phyloP scores from a whole-genome alignment of 2,888 invertebrate species.

The Anticlea derivata region DNA sequence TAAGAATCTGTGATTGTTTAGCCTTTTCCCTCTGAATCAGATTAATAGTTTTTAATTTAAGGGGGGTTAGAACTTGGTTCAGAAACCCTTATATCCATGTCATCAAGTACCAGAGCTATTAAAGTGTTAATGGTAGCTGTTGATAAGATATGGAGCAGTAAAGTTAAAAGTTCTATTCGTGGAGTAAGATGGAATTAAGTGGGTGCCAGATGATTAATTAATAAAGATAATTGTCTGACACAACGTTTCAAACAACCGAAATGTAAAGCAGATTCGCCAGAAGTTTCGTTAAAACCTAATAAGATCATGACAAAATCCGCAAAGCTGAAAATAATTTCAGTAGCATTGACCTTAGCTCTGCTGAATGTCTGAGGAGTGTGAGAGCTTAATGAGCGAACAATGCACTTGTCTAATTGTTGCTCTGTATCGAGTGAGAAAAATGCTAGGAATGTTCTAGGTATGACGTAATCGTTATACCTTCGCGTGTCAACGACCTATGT shows the following conservation, averaged over 20 bases:
- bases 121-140: slow-evolving; percentile 23
- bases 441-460: slow-evolving; percentile 51
- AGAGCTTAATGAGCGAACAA: slow-evolving; percentile 55
- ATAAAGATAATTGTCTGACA: background rate
- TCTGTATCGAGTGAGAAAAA: slow-evolving; percentile 65
- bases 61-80: slow-evolving; percentile 6
- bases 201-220: slow-evolving; percentile 3
- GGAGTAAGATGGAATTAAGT: background rate
- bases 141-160: slow-evolving; percentile 18
- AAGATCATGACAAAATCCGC: slow-evolving; percentile 41
- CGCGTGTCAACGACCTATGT: slow-evolving; percentile 49
- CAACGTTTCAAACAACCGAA: slow-evolving; percentile 18
- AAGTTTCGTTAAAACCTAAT: slow-evolving; percentile 25
- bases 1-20: too few species aligned
- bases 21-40: too few species aligned
- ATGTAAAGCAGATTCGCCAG: slow-evolving; percentile 15
- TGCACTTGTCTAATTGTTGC: slow-evolving; percentile 62
- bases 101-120: slow-evolving; percentile 25
- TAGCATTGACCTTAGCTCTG: slow-evolving; percentile 58
- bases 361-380: slow-evolving; percentile 47
- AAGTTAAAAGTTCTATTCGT: slow-evolving; percentile 17
- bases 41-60: slow-evolving; percentile 17
- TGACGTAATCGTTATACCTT: slow-evolving; percentile 58
- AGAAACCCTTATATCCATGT: slow-evolving; percentile 18
- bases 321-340: slow-evolving; percentile 47